A percentile compares a stretch with the other conserved stretches of the same genome.
Conservation (phyloP, 2,888 invertebrate genomes). For the Leucoma salicis region DNA sequence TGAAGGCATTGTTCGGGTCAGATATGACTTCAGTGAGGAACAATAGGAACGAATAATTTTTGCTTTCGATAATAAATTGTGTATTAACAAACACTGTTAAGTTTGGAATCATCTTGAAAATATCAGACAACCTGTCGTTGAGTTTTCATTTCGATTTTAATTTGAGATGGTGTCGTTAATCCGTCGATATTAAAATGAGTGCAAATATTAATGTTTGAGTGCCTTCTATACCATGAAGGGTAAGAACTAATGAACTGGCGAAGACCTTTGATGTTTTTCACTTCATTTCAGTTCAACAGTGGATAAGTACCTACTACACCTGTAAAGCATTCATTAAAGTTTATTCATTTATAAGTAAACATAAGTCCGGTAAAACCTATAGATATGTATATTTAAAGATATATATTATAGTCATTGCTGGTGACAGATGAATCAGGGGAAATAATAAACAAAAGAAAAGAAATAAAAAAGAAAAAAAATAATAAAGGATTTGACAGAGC, state of each 20-base stretch:
- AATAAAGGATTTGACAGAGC: no score
- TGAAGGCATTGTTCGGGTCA: constrained; percentile 75
- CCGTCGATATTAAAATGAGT: constrained; percentile 67
- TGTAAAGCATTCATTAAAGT: no score
- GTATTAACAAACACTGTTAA: constrained; percentile 59
- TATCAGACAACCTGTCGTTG: constrained; percentile 29
- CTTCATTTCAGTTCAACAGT: no score
- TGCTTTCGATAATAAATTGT: constrained; percentile 69
- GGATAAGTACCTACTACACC: no score
- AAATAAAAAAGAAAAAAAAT: no score
- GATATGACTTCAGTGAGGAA: constrained; percentile 64
- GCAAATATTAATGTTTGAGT: constrained; percentile 60
- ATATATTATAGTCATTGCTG: no score
- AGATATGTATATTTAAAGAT: no score
- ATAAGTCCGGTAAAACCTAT: no score
- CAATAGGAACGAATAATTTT: constrained; percentile 76
- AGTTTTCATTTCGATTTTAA: constrained; percentile 66
- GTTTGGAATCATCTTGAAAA: constrained; percentile 30
- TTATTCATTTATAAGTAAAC: no score
- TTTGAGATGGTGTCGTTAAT: constrained; percentile 72
- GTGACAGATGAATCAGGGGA: no score
- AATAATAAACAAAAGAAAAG: no score
- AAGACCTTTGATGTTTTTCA: no score
- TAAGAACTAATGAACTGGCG: constrained; percentile 61
- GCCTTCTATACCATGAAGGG: constrained; percentile 45